Evolutionary conservation across 2,113 vertebrate species (phyloP).

Genomic region (Eulemur rufifrons): DNA sequence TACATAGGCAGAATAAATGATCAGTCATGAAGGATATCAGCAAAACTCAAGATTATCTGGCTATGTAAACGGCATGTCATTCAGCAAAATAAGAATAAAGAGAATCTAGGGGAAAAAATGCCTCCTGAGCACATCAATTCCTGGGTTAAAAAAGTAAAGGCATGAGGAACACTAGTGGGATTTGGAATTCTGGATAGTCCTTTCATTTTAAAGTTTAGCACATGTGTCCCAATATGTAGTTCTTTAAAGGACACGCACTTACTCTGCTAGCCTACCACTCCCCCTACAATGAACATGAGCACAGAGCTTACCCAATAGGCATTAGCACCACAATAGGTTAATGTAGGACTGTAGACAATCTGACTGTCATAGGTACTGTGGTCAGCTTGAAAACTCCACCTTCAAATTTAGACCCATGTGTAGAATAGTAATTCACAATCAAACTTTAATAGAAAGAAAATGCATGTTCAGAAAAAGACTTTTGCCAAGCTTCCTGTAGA

Average conservation of each 20-base stretch:
- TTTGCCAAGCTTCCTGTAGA: conserved; percentile 11
- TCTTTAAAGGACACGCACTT: background rate
- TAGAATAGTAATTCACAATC: conserved; percentile 14
- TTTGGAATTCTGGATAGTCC: background rate
- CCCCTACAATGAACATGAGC: background rate
- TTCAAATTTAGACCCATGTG: conserved; percentile 23
- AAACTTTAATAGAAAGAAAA: conserved; percentile 33
- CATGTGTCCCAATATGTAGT: background rate
- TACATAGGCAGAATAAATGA: conserved; percentile 30
- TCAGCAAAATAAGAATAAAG: conserved; percentile 11
- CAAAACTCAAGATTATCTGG: conserved; percentile 46
- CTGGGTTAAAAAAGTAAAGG: background rate
- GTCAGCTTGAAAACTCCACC: conserved; percentile 31
- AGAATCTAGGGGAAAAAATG: conserved; percentile 5
- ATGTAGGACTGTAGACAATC: background rate
- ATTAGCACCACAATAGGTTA: background rate
- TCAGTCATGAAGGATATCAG: conserved; percentile 18
- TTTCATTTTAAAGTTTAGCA: conserved; percentile 51
- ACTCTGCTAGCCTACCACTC: background rate
- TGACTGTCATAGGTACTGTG: background rate
- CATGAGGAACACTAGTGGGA: background rate
- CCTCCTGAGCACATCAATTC: background rate
- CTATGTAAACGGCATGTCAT: conserved; percentile 59
- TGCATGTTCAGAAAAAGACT: background rate
- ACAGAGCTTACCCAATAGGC: background rate